A percentile compares a stretch with the other conserved stretches of the same genome.
Conservation (phyloP, 1,140 invertebrate species). For the Kradibia gibbosae region DNA sequence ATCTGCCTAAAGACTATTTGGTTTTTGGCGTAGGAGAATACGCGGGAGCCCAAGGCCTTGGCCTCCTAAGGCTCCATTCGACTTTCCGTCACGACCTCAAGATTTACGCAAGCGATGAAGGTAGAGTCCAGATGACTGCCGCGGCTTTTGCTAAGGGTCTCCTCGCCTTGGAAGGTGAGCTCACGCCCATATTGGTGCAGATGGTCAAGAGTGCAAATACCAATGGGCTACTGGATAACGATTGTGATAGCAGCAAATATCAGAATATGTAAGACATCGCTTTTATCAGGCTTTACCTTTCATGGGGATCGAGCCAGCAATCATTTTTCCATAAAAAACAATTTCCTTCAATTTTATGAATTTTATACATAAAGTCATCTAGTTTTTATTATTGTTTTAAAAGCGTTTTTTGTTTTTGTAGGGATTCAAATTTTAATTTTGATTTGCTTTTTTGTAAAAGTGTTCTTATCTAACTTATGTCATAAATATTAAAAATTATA, state of each 20-base stretch:
- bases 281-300: too few relatives aligned
- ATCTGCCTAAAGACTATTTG: not conserved
- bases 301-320: too few relatives aligned
- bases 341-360: too few relatives aligned
- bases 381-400: too few relatives aligned
- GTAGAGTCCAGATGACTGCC: constrained; percentile 99
- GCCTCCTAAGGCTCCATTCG: constrained; percentile 93
- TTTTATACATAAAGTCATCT: too few relatives aligned
- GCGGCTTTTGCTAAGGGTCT: constrained; percentile 99
- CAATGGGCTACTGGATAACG: constrained; percentile 97
- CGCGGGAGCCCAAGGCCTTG: constrained; percentile 91
- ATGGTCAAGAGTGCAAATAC: constrained; percentile 99
- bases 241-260: constrained; percentile 96
- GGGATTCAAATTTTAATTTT: too few relatives aligned
- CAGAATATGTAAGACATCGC: constrained; percentile 95
- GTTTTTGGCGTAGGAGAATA: constrained; percentile 80
- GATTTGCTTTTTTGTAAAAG: too few relatives aligned
- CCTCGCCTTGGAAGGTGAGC: constrained; percentile 96
- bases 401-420: too few relatives aligned
- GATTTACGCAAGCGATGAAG: constrained; percentile 99
- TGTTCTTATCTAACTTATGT: too few relatives aligned
- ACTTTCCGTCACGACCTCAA: constrained; percentile 99
- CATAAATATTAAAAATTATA: too few relatives aligned
- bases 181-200: constrained; percentile 98
- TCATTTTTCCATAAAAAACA: too few relatives aligned